Conservation (phyloP, 1,140 invertebrate genomes). For the Drosophila littoralis region DNA sequence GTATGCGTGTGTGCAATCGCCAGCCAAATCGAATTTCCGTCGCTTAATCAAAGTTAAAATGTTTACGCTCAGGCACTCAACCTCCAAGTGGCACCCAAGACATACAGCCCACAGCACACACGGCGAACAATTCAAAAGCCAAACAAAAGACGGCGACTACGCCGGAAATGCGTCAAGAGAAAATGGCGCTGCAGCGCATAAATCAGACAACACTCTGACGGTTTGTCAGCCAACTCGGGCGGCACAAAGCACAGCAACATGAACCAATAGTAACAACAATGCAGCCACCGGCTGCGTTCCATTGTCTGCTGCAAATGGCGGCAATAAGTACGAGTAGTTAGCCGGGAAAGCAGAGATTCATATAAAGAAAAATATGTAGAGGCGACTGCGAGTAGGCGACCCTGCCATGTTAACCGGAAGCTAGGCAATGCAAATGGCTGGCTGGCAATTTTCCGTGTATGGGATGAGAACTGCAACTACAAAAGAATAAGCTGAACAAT, state of each 20-base stretch:
- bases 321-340: slow-evolving; percentile 30
- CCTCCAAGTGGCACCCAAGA: slow-evolving; percentile 39
- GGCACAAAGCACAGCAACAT: slow-evolving; percentile 31
- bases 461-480: slow-evolving; percentile 14
- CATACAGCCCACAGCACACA: slow-evolving; percentile 9
- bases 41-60: slow-evolving; percentile 78
- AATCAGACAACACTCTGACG: slow-evolving; percentile 57
- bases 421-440: slow-evolving; percentile 6
- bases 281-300: slow-evolving; percentile 41
- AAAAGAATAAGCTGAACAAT: slow-evolving; percentile 55
- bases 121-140: slow-evolving; percentile 5
- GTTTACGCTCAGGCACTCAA: slow-evolving; percentile 48
- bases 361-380: background rate
- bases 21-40: slow-evolving; percentile 73
- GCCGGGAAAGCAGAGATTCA: background rate
- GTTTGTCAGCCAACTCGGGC: slow-evolving; percentile 44
- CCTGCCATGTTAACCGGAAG: slow-evolving; percentile 32
- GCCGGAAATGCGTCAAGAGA: slow-evolving; percentile 74
- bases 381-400: background rate
- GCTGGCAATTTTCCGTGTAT: slow-evolving; percentile 31
- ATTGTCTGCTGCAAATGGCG: slow-evolving; percentile 65
- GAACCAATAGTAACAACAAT: slow-evolving; percentile 57
- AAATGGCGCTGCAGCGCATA: slow-evolving; percentile 70
- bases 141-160: slow-evolving; percentile 60
- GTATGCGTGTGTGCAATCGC: slow-evolving; percentile 39